A percentile compares a stretch with the other conserved stretches of the same genome.
These are phyloP conservation scores for Beroe forskalii DNA, from an alignment of 37 sponge, comb jelly and placozoan species.

Conservation along the genomic window DNA sequence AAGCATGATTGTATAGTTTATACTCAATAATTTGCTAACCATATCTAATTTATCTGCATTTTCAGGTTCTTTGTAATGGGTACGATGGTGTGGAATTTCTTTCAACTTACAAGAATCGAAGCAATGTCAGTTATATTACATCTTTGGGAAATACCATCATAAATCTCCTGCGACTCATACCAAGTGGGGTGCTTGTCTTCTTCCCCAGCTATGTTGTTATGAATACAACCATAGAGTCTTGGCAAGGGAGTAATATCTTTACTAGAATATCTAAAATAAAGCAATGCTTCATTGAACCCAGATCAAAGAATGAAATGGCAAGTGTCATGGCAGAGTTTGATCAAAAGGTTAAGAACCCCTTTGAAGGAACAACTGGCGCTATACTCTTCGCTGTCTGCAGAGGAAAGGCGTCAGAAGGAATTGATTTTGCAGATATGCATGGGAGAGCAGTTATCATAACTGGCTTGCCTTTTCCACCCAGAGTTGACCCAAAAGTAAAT, in stretches of 20 bases:
- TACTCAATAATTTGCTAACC: too few relatives aligned
- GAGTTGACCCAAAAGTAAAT: conserved; percentile 83
- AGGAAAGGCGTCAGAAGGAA: conserved; percentile 87
- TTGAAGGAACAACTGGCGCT: conserved; percentile 70
- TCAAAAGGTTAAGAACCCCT: conserved; percentile 19
- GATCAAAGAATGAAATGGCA: conserved; percentile 72
- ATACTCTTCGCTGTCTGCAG: conserved; percentile 93
- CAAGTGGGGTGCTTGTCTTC: conserved; percentile 91
- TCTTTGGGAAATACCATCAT: conserved; percentile 87
- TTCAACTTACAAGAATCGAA: background rate
- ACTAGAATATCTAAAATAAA: conserved; percentile 73
- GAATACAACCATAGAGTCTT: conserved; percentile 72
- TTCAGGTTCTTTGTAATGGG: conserved; percentile 34
- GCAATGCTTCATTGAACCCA: conserved; percentile 82
- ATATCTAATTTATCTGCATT: too few relatives aligned
- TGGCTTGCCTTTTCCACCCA: conserved; percentile 90
- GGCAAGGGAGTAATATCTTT: conserved; percentile 67
- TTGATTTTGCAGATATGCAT: conserved; percentile 82
- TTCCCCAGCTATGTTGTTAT: conserved; percentile 91
- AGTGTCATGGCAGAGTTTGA: conserved; percentile 51
- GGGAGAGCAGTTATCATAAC: conserved; percentile 86
- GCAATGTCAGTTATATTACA: conserved; percentile 67
- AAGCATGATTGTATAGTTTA: too few relatives aligned
- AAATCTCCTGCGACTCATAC: conserved; percentile 82
- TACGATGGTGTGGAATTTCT: background rate